Base-by-base conservation (phyloP, 37 sponge, comb jelly and placozoan genomes). In the Agelas oroides region DNA sequence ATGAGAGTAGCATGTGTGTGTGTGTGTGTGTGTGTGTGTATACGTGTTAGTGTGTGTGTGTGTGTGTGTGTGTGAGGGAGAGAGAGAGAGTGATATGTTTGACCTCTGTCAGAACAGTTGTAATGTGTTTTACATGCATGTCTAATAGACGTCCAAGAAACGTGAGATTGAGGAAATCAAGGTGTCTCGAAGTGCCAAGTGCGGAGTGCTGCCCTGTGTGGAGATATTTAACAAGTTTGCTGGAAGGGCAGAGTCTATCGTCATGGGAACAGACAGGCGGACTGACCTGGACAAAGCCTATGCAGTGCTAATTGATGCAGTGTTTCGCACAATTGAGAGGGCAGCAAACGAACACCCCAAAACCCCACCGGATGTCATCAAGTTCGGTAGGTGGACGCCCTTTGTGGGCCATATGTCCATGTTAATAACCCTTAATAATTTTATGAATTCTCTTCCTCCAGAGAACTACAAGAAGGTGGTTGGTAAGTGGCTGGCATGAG, bases 381-480 rank as follows among this genome's bases (percentile, higher is more conserved):
- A 72, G 65, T 87, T 97, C 76, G 97, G 96, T 95, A 25, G 69
- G 85, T 86, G 39, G 0, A 20, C 62, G 53, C 8, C 46, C 3
- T 8, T 46, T 46, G 70, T 5, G 32, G 62, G 14, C 24, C 34
- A 32, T 62, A 31, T 63, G 41, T 15, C 31, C 33, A 13, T 32
- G 13, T 5, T 16, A 13, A 6, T 13, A 11, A 62, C 5, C 11
- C 27, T 27, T 2, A 27, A 28, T 62, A 13, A 11, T 13, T 28
- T 3, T 5, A 62, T 11, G 2, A 13, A 6, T 27, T 11, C 63
- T 46, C 46, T 46, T 31, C 81, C 5, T 71, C 17, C 56, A 96
- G 96, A 97, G 74, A 97, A 97, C 81, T 97, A 92, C 73, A 91
- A 97, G 57, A 81, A 75, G 2, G 11, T 97, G 19, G 66, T 88